phyloP scores from a whole-genome alignment of 2,888 invertebrate species.

The Stenolophus ochropezus region DNA sequence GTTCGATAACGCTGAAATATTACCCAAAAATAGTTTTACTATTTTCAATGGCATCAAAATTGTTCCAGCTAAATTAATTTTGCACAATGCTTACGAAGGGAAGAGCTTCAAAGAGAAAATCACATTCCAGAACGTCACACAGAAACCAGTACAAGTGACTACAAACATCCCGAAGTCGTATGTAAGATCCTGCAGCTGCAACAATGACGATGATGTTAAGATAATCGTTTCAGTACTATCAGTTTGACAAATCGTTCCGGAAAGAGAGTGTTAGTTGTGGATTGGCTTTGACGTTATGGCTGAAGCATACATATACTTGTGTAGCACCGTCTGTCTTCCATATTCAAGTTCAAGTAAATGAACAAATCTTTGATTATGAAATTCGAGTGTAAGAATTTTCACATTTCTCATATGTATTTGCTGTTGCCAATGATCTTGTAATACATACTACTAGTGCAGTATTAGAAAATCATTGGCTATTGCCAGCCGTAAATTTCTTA shows the following conservation, averaged over 20 bases:
- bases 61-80: background rate
- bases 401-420: background rate
- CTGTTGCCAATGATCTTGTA: background rate
- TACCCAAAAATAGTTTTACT: background rate
- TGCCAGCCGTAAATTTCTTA: too few species aligned
- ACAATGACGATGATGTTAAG: background rate
- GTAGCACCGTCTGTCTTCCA: background rate
- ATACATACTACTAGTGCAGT: too few species aligned
- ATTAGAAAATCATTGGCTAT: too few species aligned
- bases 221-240: background rate
- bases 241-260: background rate
- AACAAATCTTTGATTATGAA: background rate
- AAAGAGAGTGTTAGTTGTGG: background rate
- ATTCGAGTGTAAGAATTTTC: background rate
- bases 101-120: conserved; percentile 30
- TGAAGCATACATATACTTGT: background rate
- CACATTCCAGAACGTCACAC: conserved; percentile 23
- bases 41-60: background rate
- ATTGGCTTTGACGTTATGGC: background rate
- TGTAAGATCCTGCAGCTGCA: background rate
- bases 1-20: too few species aligned
- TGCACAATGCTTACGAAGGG: conserved; percentile 28
- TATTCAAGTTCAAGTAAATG: background rate
- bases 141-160: conserved; percentile 1
- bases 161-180: background rate